Evolutionary conservation across 1,140 invertebrate genomes (phyloP), one percentile per base, ranked within the genome.

Genomic region (Bathynomus jamesi): DNA sequence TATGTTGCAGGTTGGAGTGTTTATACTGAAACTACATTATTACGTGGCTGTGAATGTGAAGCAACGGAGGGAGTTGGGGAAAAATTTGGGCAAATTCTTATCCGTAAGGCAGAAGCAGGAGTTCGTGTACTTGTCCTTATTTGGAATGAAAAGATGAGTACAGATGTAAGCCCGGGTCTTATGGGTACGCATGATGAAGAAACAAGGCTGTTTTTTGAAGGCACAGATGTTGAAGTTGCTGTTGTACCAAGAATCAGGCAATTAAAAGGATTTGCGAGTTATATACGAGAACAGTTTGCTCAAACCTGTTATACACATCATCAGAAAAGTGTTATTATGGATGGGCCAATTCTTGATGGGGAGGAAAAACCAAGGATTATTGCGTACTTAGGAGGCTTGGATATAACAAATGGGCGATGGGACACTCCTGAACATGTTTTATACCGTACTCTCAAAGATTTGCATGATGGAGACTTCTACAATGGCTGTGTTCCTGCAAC

Each of bases 171-270:
- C 4, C 71, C 64, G 25, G 78, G 78, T 3, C 66, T 78, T 25
- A 78, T 78, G 78, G 78, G 78, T 4, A 78, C 78, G 11, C 78
- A 78, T 25, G 78, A 78, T 70, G 78, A 78, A 70, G 78, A 76
- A 40, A 78, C 78, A 25, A 25, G 70, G n/a, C 24, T 28, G 30
- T 78, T 72, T 67, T 78, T 78, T 71, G 64, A 72, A 25, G 78
- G 73, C 11, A 70, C 74, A 10, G 71, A 75, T 64, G 78, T 78
- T 4, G 73, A 77, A n/a, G 78, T 78, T 25, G 70, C 72, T 30
- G 67, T 75, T 10, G 76, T 78, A 13, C 73, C 76, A 31, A 46
- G 78, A 25, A 31, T 76, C 25, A 61, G 73, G 31, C 7, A 17
- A 4, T 30, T 74, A n/a, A 72, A 74, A 61, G 75, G 75, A 24